Conservation (phyloP, 2,113 vertebrate genomes). For the Guaruba guarouba region DNA sequence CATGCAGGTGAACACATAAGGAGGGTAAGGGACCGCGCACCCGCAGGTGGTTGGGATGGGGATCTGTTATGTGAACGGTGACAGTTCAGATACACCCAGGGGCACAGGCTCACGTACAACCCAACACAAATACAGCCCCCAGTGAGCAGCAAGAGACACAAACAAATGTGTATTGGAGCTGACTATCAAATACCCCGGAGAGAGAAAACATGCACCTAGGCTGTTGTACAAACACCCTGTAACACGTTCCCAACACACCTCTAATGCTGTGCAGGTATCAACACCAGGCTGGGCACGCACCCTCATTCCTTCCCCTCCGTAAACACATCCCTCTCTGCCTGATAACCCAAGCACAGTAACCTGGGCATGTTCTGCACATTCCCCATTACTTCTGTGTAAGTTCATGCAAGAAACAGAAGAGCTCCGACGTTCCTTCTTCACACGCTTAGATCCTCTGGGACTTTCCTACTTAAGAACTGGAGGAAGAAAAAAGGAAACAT, state of each 20-base stretch:
- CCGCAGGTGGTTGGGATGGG: accelerated
- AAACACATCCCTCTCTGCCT: accelerated
- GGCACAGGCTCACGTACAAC: neutral
- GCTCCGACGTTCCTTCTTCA: neutral
- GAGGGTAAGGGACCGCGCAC: neutral
- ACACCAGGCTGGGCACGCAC: accelerated
- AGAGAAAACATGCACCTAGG: accelerated
- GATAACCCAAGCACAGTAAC: accelerated
- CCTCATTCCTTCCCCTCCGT: accelerated
- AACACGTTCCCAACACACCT: neutral
- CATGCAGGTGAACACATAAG: accelerated
- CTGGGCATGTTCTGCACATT: neutral
- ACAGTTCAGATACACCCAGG: neutral
- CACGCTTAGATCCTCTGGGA: neutral
- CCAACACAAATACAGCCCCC: neutral
- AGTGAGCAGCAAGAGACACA: neutral
- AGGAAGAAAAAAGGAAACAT: neutral
- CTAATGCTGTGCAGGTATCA: accelerated
- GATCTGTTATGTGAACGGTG: neutral
- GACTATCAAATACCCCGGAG: neutral
- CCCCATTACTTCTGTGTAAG: neutral
- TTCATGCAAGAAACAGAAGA: neutral
- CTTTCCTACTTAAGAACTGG: neutral
- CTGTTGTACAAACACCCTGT: neutral
- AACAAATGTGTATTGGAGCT: neutral